Conservation (phyloP, 92 coral and sea anemone genomes). For the Nematostella vectensis region DNA sequence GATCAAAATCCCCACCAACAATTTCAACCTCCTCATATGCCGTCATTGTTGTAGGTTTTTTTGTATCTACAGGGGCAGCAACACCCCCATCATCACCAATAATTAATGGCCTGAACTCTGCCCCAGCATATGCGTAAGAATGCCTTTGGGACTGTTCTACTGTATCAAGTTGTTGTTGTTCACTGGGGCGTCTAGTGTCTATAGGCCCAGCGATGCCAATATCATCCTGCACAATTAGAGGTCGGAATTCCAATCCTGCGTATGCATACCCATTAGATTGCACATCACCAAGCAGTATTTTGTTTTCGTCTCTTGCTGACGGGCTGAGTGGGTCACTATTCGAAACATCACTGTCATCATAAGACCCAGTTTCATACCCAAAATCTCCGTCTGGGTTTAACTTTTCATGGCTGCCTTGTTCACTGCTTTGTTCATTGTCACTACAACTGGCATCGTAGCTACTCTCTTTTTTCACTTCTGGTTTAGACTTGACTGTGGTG, state of each 20-base stretch:
- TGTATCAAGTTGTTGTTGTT: neutral
- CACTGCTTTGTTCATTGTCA: conserved; percentile 67
- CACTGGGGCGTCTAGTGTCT: conserved; percentile 7
- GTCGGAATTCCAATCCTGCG: conserved; percentile 73
- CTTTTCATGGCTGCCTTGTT: conserved; percentile 53
- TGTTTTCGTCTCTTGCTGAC: conserved; percentile 56
- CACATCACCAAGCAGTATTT: conserved; percentile 25
- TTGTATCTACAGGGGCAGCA: conserved; percentile 26
- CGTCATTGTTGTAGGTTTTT: conserved; percentile 3
- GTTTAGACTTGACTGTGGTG: conserved; percentile 13
- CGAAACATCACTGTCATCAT: conserved; percentile 75
- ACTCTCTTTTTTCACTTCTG: conserved; percentile 45
- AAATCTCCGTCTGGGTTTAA: conserved; percentile 64
- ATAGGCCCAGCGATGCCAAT: conserved; percentile 57
- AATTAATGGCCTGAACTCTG: conserved; percentile 67
- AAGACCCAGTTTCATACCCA: conserved; percentile 81
- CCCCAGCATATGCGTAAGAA: conserved; percentile 47
- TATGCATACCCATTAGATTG: conserved; percentile 37
- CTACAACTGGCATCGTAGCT: conserved; percentile 82
- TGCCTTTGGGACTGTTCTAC: neutral
- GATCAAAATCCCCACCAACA: conserved; percentile 60
- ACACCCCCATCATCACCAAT: conserved; percentile 43
- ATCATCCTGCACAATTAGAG: conserved; percentile 47
- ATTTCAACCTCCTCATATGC: conserved; percentile 67
- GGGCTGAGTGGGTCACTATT: conserved; percentile 69